Conservation (phyloP, 2,113 vertebrate genomes). For the Nettapus auritus region DNA sequence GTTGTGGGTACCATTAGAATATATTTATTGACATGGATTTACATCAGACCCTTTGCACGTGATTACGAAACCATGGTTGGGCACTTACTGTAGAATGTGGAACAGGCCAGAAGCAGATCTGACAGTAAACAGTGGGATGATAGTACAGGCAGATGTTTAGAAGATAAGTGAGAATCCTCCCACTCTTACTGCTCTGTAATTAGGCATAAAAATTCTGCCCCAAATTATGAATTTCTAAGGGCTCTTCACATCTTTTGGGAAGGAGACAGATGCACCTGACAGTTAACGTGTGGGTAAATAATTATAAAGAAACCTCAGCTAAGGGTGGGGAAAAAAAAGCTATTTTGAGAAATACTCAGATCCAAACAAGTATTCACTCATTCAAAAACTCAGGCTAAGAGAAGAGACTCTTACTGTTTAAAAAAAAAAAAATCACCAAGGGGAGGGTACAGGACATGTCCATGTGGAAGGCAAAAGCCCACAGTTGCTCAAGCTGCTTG, state of each 20-base stretch:
- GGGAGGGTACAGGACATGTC: rapidly evolving
- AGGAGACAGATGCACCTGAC: background rate
- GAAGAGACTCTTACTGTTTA: background rate
- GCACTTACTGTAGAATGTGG: background rate
- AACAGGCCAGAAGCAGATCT: background rate
- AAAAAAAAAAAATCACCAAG: background rate
- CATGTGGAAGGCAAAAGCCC: background rate
- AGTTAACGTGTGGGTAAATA: background rate
- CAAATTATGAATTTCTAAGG: background rate
- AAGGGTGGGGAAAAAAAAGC: background rate
- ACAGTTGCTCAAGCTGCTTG: background rate
- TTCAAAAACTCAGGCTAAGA: background rate
- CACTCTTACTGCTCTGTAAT: background rate
- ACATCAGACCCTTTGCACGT: background rate
- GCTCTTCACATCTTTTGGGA: background rate
- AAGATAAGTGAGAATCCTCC: background rate
- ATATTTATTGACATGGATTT: rapidly evolving
- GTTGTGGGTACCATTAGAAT: background rate
- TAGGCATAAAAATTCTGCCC: background rate
- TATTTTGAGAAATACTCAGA: background rate
- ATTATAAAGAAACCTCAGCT: background rate
- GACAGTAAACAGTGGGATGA: background rate
- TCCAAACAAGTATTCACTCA: background rate
- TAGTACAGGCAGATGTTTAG: background rate
- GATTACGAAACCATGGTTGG: background rate